A percentile compares a stretch with the other conserved stretches of the same genome.
Evolutionary conservation across 2,888 invertebrate genomes (phyloP).

Genomic region (Cheilosia soror): DNA sequence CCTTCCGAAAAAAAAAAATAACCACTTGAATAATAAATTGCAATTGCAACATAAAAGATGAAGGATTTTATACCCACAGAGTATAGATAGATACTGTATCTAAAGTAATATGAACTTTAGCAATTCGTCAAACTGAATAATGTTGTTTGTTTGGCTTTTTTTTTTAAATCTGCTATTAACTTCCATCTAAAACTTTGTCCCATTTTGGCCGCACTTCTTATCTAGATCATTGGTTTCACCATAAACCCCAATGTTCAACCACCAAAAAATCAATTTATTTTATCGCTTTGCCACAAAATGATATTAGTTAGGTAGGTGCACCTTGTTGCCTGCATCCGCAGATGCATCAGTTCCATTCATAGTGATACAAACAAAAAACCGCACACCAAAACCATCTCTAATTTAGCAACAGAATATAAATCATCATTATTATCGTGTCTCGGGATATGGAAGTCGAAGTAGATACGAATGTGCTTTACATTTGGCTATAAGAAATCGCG

Average conservation of each 20-base stretch:
- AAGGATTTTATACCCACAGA: too few relatives aligned
- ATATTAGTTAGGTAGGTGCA: constrained; percentile 47
- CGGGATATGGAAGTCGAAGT: constrained; percentile 13
- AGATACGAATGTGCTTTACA: constrained; percentile 27
- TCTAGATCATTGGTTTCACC: constrained; percentile 72
- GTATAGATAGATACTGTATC: too few relatives aligned
- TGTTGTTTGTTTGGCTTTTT: background rate
- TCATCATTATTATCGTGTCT: constrained; percentile 39
- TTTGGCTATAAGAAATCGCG: constrained; percentile 67
- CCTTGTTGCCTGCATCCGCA: constrained; percentile 13
- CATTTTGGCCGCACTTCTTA: constrained; percentile 20
- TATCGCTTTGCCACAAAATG: constrained; percentile 52
- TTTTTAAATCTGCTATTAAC: background rate
- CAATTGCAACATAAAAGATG: too few relatives aligned
- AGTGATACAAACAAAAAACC: constrained; percentile 17
- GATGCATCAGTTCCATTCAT: constrained; percentile 48
- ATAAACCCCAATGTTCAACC: constrained; percentile 70
- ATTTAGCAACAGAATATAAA: constrained; percentile 53
- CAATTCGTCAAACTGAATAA: background rate
- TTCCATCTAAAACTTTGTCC: constrained; percentile 15
- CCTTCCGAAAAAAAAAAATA: too few relatives aligned
- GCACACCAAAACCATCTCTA: constrained; percentile 54
- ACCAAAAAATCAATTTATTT: constrained; percentile 71
- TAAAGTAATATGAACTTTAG: too few relatives aligned
- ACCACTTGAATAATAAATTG: too few relatives aligned